A percentile compares a stretch with the other conserved stretches of the same genome.
These are phyloP conservation scores for Sceliomorpha sp. DNA, from an alignment of 2,888 invertebrate genomes.

Conservation along the genomic window DNA sequence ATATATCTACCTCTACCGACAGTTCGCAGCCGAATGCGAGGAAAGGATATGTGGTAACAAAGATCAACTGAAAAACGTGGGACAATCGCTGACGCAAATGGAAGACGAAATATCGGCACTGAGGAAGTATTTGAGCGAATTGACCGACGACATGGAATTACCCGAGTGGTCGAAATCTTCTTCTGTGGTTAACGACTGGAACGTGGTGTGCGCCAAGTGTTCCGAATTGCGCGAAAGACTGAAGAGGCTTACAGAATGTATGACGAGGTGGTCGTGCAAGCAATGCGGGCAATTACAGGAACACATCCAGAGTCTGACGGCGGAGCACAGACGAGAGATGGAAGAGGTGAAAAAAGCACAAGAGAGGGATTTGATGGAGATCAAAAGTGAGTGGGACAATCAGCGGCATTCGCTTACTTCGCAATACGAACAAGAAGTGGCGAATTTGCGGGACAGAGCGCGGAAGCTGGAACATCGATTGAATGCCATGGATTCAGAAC, in stretches of 20 bases:
- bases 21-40: constrained; percentile 84
- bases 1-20: constrained; percentile 85
- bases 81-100: constrained; percentile 73
- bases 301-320: constrained; percentile 77
- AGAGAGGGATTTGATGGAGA: constrained; percentile 81
- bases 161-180: constrained; percentile 62
- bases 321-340: constrained; percentile 78
- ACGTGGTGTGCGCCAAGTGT: constrained; percentile 83
- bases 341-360: constrained; percentile 78
- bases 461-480: constrained; percentile 87
- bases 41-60: constrained; percentile 66
- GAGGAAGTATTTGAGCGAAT: constrained; percentile 63
- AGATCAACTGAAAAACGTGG: constrained; percentile 66
- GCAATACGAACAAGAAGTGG: constrained; percentile 78
- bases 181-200: constrained; percentile 77
- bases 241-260: constrained; percentile 78
- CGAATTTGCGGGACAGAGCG: constrained; percentile 85
- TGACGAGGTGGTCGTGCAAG: constrained; percentile 77
- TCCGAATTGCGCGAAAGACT: constrained; percentile 82
- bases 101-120: constrained; percentile 76
- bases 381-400: constrained; percentile 72
- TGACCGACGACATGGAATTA: constrained; percentile 39
- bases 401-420: constrained; percentile 81
- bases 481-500: constrained; percentile 89
- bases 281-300: constrained; percentile 81